Base-by-base conservation (phyloP, 2,113 vertebrate species). In the Geococcyx californianus region DNA sequence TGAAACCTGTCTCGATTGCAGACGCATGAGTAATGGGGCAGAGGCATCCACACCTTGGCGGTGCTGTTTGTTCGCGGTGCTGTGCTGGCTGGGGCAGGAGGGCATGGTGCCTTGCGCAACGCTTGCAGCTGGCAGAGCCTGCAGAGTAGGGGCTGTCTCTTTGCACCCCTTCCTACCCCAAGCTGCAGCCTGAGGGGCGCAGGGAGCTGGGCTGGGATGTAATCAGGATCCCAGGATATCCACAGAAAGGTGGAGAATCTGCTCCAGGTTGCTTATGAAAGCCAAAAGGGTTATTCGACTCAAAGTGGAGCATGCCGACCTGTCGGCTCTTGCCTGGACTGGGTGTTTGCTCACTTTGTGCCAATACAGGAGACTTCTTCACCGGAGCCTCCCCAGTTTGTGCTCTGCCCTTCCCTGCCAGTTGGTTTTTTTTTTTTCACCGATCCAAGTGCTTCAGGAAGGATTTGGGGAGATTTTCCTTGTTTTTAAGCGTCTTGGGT, bases 101-200 rank as follows among this genome's bases (percentile, higher is more conserved):
- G 33, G 16, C 55, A 13, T 0, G 0, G 55, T 16, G 60, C 81
- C 52, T 62, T 45, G 54, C 4, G 2, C 67, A 38, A 11, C 1
- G 5, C 31, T n/a, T 0, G 6, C 3, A 5, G 55, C 49, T 52
- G 89, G 82, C 60, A 69, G 36, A 16, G 58, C 42, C 47, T 29
- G 14, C 2, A 4, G 34, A 10, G n/a, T 6, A 0, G 3, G 3
- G 13, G 9, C 2, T 1, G 1, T 2, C 38, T 56, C 36, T 42
- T 5, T 28, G n/a, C 42, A 2, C 24, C 56, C 24, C 52, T 66
- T n/a, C 23, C 45, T 54, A 69, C 52, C 67, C 42, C 49, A 52
- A 3, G 78, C 10, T 26, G 34, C 25, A 77, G 34, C 76, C 59
- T 3, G 4, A 47, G 18, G 24, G 19, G 9, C 7, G 7, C 7